Percentiles rank a stretch among this genome's conserved stretches.
phyloP scores from a whole-genome alignment of 2,113 vertebrate genomes.

The Nothocercus julius region DNA sequence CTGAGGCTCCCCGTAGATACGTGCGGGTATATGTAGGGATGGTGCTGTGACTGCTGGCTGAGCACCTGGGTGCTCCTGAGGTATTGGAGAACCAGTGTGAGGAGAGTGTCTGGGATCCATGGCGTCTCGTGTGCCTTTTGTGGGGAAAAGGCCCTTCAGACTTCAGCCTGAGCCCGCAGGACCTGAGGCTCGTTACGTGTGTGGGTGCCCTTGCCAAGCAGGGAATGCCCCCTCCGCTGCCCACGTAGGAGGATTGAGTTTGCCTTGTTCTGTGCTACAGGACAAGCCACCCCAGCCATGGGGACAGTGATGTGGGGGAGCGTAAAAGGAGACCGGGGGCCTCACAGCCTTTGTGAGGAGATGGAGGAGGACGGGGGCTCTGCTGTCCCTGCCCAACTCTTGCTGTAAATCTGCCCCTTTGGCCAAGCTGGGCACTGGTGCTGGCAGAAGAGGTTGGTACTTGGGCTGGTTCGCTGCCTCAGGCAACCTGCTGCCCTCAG shows the following conservation, averaged over 20 bases:
- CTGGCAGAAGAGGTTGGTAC: neutral
- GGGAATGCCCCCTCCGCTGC: neutral
- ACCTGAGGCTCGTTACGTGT: accelerated
- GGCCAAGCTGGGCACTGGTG: neutral
- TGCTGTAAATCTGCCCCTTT: neutral
- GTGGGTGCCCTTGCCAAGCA: accelerated
- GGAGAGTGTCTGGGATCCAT: no score
- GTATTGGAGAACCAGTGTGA: no score
- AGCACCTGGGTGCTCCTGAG: no score
- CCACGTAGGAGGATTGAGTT: no score
- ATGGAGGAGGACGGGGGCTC: accelerated
- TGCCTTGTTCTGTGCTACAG: neutral
- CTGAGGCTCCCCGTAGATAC: neutral
- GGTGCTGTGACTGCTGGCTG: no score
- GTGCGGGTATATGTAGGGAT: no score
- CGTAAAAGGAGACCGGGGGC: neutral
- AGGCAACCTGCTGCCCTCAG: neutral
- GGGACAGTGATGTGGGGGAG: neutral
- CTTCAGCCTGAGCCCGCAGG: neutral
- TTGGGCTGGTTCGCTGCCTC: neutral
- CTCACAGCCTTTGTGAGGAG: neutral
- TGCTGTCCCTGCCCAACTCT: neutral
- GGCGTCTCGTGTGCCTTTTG: no score
- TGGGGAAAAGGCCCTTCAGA: no score
- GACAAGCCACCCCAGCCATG: neutral